Conservation (phyloP, 1,140 invertebrate genomes). For the Lethrus apterus region DNA sequence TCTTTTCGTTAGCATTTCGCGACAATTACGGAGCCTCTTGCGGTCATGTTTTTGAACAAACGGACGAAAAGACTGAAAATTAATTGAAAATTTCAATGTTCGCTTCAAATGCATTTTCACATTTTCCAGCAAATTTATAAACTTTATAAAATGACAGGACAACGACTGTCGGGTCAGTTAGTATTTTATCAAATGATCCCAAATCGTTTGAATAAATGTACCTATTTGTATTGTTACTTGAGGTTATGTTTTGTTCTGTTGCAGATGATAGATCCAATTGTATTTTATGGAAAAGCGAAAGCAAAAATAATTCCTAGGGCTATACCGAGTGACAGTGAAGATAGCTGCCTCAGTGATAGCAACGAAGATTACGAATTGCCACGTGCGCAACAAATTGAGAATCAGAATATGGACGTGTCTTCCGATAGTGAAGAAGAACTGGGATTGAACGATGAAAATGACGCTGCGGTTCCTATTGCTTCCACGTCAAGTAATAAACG, state of each 20-base stretch:
- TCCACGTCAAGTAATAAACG: neutral
- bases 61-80: too few species aligned
- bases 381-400: neutral
- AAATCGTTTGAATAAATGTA: too few species aligned
- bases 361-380: constrained; percentile 1
- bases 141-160: too few species aligned
- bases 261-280: neutral
- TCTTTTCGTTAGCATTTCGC: too few species aligned
- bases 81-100: too few species aligned
- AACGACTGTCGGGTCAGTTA: too few species aligned
- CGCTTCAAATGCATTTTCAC: too few species aligned
- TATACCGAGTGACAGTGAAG: neutral
- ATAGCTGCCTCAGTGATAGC: constrained; percentile 1
- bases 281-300: neutral
- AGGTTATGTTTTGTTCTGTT: constrained; percentile 1
- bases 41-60: too few species aligned
- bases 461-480: neutral
- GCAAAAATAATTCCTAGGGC: neutral
- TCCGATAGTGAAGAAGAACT: neutral
- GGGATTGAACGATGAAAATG: neutral
- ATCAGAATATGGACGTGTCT: neutral
- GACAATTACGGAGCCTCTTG: too few species aligned
- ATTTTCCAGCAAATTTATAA: too few species aligned
- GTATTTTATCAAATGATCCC: too few species aligned
- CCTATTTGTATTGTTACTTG: neutral